phyloP scores from a whole-genome alignment of 2,113 vertebrate species.

The Corythornis vintsioides region DNA sequence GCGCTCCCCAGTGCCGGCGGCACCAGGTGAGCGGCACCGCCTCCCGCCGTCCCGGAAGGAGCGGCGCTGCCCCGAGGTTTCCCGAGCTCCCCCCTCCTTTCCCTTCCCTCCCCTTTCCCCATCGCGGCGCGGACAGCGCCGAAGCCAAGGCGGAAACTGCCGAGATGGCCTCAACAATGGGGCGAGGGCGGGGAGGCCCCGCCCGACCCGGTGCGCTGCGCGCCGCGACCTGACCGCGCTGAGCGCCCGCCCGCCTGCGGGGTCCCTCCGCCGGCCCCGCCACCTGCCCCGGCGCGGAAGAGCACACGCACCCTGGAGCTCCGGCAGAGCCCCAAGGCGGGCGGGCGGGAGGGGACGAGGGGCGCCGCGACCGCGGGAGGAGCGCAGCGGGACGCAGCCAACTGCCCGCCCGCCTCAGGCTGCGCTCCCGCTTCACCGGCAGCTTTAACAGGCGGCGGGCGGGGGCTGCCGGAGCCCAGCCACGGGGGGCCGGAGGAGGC shows the following conservation, averaged over 20 bases:
- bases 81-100: background rate
- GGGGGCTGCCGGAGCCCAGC: background rate
- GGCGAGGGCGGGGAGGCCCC: background rate
- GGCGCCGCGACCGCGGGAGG: background rate
- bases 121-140: constrained; percentile 49
- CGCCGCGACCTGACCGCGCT: background rate
- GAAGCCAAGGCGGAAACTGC: constrained; percentile 71
- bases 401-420: background rate
- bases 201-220: constrained; percentile 40
- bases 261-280: background rate
- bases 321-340: background rate
- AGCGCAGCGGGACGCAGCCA: background rate
- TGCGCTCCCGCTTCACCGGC: background rate
- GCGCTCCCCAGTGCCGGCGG: background rate
- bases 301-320: background rate
- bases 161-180: constrained; percentile 54
- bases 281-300: background rate
- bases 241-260: background rate
- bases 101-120: background rate
- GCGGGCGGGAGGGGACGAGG: background rate
- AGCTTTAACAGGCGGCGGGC: background rate
- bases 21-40: constrained; percentile 48
- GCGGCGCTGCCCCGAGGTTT: background rate
- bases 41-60: constrained; percentile 36
- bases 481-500: background rate